phyloP scores from a whole-genome alignment of 2,113 vertebrate species.

The Typhlomys cinereus region DNA sequence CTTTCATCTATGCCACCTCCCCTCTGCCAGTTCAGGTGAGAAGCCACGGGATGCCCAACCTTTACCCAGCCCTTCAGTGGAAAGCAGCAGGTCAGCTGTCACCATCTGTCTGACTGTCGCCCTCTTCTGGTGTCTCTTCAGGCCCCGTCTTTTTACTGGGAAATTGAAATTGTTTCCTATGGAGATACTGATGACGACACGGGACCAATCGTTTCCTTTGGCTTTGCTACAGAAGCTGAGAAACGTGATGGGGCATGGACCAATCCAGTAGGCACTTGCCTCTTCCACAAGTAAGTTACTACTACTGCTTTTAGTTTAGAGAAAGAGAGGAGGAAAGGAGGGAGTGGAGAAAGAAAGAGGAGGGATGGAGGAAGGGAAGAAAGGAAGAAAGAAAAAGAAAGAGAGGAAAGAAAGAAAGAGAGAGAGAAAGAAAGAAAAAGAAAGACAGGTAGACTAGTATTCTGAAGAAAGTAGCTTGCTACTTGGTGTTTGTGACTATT shows the following conservation, averaged over 20 bases:
- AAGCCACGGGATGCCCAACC: rapidly evolving
- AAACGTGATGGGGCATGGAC: constrained; percentile 99
- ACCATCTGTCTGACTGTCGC: not conserved
- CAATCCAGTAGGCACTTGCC: constrained; percentile 98
- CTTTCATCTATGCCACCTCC: constrained; percentile 97
- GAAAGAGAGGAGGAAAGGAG: too few species aligned
- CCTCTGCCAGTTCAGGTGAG: constrained; percentile 95
- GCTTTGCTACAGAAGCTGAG: constrained; percentile 98
- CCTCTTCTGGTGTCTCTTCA: constrained; percentile 74
- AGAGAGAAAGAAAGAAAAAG: too few species aligned
- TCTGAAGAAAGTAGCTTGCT: not conserved
- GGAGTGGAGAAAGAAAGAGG: too few species aligned
- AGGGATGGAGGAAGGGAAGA: too few species aligned
- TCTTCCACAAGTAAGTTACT: constrained; percentile 96
- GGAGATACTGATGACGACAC: constrained; percentile 98
- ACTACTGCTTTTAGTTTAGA: not conserved
- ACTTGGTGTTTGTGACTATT: not conserved
- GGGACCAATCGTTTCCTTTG: constrained; percentile 97
- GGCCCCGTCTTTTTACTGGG: constrained; percentile 99
- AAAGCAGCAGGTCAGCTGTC: not conserved
- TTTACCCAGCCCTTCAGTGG: not conserved
- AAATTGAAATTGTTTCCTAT: constrained; percentile 98
- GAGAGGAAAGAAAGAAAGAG: not conserved
- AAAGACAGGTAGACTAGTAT: not conserved
- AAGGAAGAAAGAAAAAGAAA: too few species aligned